Evolutionary conservation across 2,797 vertebrate species (phyloP).

Genomic region (Hydrocynus forskahlii): DNA sequence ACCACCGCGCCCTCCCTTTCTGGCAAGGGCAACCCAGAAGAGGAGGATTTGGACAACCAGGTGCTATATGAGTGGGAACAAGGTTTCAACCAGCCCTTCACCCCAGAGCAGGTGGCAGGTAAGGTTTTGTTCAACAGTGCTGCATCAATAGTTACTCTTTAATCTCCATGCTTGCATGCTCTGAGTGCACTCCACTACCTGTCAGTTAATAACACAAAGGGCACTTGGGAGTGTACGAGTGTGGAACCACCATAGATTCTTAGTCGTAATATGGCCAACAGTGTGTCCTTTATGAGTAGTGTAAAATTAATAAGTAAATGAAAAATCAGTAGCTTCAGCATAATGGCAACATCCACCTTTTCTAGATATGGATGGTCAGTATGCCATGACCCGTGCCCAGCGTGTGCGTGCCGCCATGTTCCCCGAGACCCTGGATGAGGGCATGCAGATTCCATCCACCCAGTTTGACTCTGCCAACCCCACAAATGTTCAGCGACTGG

Average conservation of each 20-base stretch:
- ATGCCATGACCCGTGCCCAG: conserved; percentile 97
- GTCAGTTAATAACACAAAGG: background rate
- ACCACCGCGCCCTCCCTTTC: conserved; percentile 97
- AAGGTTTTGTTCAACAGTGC: conserved; percentile 22
- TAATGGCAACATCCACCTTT: conserved; percentile 54
- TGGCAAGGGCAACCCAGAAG: conserved; percentile 96
- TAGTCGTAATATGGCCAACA: background rate
- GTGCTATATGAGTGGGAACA: conserved; percentile 96
- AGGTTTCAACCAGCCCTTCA: conserved; percentile 93
- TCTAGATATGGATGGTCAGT: conserved; percentile 94
- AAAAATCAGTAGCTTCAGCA: background rate
- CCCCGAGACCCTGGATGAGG: conserved; percentile 95
- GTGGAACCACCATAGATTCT: background rate
- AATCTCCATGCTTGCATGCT: background rate
- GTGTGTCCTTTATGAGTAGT: too few species aligned
- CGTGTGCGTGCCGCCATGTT: conserved; percentile 98
- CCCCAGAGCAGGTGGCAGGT: conserved; percentile 93
- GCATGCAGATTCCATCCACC: conserved; percentile 93
- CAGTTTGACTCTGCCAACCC: conserved; percentile 95
- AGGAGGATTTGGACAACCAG: conserved; percentile 93
- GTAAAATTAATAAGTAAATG: too few species aligned
- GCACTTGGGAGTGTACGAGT: background rate
- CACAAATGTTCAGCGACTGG: conserved; percentile 95
- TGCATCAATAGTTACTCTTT: background rate
- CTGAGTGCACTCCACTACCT: background rate